These are phyloP conservation scores for Chrysocyon brachyurus DNA, from an alignment of 2,797 vertebrate genomes.

Conservation along the genomic window DNA sequence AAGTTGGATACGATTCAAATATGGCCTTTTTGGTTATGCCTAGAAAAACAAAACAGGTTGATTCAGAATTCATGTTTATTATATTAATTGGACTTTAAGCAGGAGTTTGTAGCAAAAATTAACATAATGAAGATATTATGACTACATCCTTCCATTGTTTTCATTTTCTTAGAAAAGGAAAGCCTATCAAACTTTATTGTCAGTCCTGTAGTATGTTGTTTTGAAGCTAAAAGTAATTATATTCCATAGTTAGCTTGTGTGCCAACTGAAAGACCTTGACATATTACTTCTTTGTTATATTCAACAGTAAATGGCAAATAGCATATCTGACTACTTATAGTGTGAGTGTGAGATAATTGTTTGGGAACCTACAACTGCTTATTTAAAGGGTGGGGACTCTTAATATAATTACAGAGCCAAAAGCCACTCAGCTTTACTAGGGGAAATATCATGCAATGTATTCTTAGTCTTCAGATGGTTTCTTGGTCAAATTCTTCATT, in stretches of 20 bases:
- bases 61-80: not conserved
- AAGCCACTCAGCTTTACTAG: slow-evolving; percentile 73
- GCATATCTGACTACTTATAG: slow-evolving; percentile 18
- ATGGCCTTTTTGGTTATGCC: not conserved
- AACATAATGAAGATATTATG: not conserved
- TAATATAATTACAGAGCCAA: slow-evolving; percentile 81
- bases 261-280: slow-evolving; percentile 43
- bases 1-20: not conserved
- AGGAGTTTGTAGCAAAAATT: slow-evolving; percentile 17
- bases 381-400: slow-evolving; percentile 83
- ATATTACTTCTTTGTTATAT: slow-evolving; percentile 21
- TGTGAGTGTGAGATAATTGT: slow-evolving; percentile 58
- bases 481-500: slow-evolving; percentile 75
- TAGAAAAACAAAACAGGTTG: not conserved
- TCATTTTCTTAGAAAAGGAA: slow-evolving; percentile 51
- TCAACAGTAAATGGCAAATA: slow-evolving; percentile 50
- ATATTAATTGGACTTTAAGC: not conserved
- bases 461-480: slow-evolving; percentile 68
- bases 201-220: not conserved
- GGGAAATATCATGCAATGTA: slow-evolving; percentile 83
- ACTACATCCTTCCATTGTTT: slow-evolving; percentile 21
- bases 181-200: not conserved
- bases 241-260: not conserved
- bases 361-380: slow-evolving; percentile 78
- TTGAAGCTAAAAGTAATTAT: slow-evolving; percentile 69